A percentile compares a stretch with the other conserved stretches of the same genome.
phyloP scores from a whole-genome alignment of 2,797 vertebrate genomes.

The Pseudomugil tenellus region DNA sequence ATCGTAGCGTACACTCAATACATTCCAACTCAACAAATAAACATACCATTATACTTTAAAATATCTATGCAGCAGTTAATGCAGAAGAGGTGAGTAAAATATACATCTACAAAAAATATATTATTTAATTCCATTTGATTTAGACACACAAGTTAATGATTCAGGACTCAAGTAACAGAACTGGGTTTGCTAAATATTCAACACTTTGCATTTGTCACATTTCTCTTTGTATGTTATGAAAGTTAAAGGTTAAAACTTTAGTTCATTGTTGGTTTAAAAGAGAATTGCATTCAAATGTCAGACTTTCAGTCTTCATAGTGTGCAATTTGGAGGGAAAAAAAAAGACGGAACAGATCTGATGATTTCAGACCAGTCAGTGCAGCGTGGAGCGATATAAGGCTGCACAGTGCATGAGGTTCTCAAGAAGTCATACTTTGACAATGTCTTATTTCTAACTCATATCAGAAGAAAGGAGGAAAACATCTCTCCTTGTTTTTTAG shows the following conservation, averaged over 20 bases:
- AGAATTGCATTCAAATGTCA: conserved; percentile 49
- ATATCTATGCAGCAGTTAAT: conserved; percentile 67
- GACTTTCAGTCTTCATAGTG: conserved; percentile 47
- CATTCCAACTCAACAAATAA: conserved; percentile 65
- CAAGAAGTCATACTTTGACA: conserved; percentile 20
- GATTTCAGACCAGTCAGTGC: conserved; percentile 51
- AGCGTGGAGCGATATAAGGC: conserved; percentile 42
- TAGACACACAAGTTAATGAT: conserved; percentile 56
- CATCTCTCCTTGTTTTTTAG: conserved; percentile 9
- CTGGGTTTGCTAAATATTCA: conserved; percentile 48
- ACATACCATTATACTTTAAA: conserved; percentile 55
- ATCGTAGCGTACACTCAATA: conserved; percentile 60
- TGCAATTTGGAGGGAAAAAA: conserved; percentile 47
- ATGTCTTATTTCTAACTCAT: background rate
- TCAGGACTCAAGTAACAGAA: conserved; percentile 58
- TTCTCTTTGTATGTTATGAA: conserved; percentile 38
- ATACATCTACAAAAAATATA: conserved; percentile 80
- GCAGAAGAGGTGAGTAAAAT: conserved; percentile 73
- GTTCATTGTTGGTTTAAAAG: conserved; percentile 42
- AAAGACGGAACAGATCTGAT: conserved; percentile 47
- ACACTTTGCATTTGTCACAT: conserved; percentile 48
- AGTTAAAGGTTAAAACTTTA: conserved; percentile 52
- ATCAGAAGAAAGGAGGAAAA: conserved; percentile 1
- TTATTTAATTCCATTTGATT: conserved; percentile 69
- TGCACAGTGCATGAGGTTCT: conserved; percentile 51